phyloP scores from a whole-genome alignment of 2,797 vertebrate genomes.

The Sardinella longiceps region DNA sequence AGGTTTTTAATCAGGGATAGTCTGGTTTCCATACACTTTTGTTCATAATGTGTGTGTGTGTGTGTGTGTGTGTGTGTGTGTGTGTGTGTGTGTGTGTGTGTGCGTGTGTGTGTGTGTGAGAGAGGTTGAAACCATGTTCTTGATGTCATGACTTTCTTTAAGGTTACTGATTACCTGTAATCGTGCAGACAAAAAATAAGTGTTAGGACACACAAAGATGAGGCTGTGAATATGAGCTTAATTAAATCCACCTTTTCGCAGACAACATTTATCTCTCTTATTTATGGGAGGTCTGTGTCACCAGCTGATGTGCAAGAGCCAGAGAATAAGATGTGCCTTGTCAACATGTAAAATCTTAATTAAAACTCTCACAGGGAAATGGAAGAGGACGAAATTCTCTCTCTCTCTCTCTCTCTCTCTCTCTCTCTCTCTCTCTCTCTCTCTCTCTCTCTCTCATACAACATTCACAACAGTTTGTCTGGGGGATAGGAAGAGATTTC shows the following conservation, averaged over 20 bases:
- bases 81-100: background rate
- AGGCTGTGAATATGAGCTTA: slow-evolving; percentile 17
- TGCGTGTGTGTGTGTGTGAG: background rate
- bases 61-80: background rate
- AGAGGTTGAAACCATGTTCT: background rate
- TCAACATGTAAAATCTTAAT: slow-evolving; percentile 53
- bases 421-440: background rate
- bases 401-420: background rate
- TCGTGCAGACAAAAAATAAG: background rate
- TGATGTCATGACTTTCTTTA: slow-evolving; percentile 3
- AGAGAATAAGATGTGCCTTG: slow-evolving; percentile 41
- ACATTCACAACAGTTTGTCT: background rate
- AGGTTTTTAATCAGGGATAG: too few relatives aligned
- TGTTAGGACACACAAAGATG: slow-evolving; percentile 22
- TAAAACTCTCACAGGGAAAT: slow-evolving; percentile 39
- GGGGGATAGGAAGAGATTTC: background rate
- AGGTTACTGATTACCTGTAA: background rate
- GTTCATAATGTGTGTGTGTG: background rate
- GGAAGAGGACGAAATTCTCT: background rate
- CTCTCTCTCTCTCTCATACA: background rate
- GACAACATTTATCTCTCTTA: slow-evolving; percentile 35
- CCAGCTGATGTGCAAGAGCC: slow-evolving; percentile 29
- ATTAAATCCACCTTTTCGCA: slow-evolving; percentile 47
- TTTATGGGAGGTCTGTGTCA: slow-evolving; percentile 34
- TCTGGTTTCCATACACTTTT: background rate